Percentiles rank a stretch among this genome's conserved stretches.
Conservation (phyloP, 2,888 invertebrate genomes). For the Cantharis rustica region DNA sequence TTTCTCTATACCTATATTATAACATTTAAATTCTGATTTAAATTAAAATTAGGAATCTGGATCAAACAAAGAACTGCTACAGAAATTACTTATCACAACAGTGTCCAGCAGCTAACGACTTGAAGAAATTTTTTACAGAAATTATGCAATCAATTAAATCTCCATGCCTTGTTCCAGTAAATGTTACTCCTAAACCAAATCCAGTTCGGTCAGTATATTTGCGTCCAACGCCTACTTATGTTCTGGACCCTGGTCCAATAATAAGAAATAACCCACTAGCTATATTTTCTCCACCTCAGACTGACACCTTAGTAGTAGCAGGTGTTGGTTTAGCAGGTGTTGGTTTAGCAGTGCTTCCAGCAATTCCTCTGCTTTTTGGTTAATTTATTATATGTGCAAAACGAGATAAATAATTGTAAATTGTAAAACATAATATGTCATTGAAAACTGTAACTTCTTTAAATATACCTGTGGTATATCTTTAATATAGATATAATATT, state of each 20-base stretch:
- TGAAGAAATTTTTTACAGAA: background rate
- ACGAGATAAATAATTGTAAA: too few relatives aligned
- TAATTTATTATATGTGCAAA: background rate
- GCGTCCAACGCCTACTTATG: too few relatives aligned
- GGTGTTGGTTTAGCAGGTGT: background rate
- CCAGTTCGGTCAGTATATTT: background rate
- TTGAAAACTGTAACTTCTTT: too few relatives aligned
- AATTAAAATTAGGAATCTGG: background rate
- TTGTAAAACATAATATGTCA: too few relatives aligned
- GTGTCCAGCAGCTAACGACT: background rate
- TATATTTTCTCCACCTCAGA: background rate
- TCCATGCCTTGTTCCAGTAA: background rate
- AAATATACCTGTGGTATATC: too few relatives aligned
- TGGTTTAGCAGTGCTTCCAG: background rate
- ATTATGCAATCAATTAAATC: background rate
- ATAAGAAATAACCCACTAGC: background rate
- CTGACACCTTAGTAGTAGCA: background rate
- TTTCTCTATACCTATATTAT: background rate
- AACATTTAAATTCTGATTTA: background rate
- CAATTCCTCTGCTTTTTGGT: background rate
- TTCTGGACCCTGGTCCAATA: too few relatives aligned
- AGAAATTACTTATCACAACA: background rate
- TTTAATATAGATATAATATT: too few relatives aligned
- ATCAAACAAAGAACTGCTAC: background rate
- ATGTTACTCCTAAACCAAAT: background rate